Evolutionary conservation across 2,113 vertebrate species (phyloP), one percentile per base, ranked within the genome.

Genomic region (Apodemus speciosus): DNA sequence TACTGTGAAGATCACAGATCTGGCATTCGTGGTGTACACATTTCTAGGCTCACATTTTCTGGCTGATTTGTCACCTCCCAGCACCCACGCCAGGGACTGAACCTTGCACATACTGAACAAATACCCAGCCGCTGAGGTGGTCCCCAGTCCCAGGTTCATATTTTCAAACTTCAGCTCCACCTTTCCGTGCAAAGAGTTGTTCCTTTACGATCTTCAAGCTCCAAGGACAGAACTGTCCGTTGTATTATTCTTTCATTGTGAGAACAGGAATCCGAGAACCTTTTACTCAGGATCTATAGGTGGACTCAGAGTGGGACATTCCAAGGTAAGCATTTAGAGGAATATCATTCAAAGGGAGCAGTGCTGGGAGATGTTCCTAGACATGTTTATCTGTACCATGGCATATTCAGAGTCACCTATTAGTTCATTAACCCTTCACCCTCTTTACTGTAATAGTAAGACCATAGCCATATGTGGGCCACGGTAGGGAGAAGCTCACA

Each of bases 11-110:
- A 16, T 4, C 43, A 38, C n/a, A n/a, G n/a, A n/a, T 16, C 23
- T 2, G 40, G 35, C 9, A 58, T n/a, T 60, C 18, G 1, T 0
- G 35, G 49, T 7, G 0, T 8, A 9, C 9, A 23, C 0, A 49
- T 66, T 49, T 93, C 84, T 51, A 25, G 32, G n/a, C 20, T 4
- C 18, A 14, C 1, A 23, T 68, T 58, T 93, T 86, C 38, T 10
- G 9, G 30, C 20, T 91, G 46, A 35, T 3, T 30, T 72, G 66
- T 85, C 60, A 66, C 43, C 8, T 6, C 18, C 43, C 3, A 32
- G 58, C 40, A n/a, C 43, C 43, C 32, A 49, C 4, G 7, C 32
- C n/a, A 30, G 46, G 64, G 43, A 51, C 9, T 8, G 21, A 85
- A 69, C 84, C 43, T 85, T 85, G 10, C 46, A 69, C 0, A 35